Conservation (phyloP, 2,797 vertebrate genomes). For the Acanthurus lineatus region DNA sequence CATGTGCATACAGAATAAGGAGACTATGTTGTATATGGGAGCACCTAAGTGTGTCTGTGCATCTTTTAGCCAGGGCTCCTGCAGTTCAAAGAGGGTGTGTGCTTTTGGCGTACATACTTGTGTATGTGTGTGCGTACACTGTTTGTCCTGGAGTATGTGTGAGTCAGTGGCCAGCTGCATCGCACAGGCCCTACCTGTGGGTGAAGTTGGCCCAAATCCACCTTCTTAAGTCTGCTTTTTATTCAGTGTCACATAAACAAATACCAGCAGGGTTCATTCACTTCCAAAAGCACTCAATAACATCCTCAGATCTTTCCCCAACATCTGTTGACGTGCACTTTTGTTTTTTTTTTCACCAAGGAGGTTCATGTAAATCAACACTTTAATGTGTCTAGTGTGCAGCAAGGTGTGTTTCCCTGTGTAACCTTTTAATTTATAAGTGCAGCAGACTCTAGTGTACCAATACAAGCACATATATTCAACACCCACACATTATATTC, state of each 20-base stretch:
- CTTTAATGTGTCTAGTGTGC: constrained; percentile 26
- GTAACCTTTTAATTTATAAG: constrained; percentile 40
- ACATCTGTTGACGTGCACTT: constrained; percentile 68
- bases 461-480: constrained; percentile 39
- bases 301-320: constrained; percentile 66
- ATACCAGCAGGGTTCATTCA: constrained; percentile 67
- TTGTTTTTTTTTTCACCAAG: constrained; percentile 3
- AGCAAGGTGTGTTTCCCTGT: constrained; percentile 29
- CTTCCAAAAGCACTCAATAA: constrained; percentile 63
- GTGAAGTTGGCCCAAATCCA: constrained; percentile 70
- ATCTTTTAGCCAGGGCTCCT: constrained; percentile 48
- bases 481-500: constrained; percentile 66
- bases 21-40: not conserved
- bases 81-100: constrained; percentile 59
- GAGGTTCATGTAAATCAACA: constrained; percentile 33
- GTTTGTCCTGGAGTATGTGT: constrained; percentile 37
- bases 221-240: constrained; percentile 73
- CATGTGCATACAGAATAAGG: not conserved
- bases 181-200: constrained; percentile 68
- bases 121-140: constrained; percentile 7
- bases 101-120: constrained; percentile 7
- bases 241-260: constrained; percentile 80
- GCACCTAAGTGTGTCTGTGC: constrained; percentile 29
- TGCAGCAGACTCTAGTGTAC: constrained; percentile 7
- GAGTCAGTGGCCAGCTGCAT: constrained; percentile 77